These are phyloP conservation scores for Pao palembangensis DNA, from an alignment of 2,113 vertebrate species.

Conservation along the genomic window DNA sequence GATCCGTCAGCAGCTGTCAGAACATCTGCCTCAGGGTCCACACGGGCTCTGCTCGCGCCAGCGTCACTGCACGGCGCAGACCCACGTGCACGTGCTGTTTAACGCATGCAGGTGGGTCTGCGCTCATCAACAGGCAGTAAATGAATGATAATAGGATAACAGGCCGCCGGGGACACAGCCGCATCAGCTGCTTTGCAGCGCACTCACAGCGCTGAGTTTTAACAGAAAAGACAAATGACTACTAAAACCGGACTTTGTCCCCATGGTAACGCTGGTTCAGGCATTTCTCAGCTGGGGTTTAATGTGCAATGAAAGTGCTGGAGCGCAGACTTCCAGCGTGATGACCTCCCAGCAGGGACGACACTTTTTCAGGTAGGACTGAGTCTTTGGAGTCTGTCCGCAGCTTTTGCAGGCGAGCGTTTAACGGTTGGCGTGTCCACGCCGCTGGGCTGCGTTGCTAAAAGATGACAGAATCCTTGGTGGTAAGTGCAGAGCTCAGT, in stretches of 20 bases:
- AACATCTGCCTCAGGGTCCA: no score
- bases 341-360: neutral
- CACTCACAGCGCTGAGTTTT: neutral
- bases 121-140: no score
- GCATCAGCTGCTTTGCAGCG: neutral
- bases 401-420: constrained; percentile 8
- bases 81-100: no score
- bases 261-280: constrained; percentile 14
- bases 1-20: no score
- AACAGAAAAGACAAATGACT: constrained; percentile 1
- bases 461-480: constrained; percentile 3
- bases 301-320: constrained; percentile 27
- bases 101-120: no score
- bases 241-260: constrained; percentile 39
- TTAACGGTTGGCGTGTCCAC: no score
- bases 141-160: no score
- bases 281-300: constrained; percentile 32
- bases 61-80: no score
- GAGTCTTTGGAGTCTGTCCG: neutral
- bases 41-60: no score
- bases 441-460: no score
- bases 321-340: neutral
- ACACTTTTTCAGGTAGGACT: neutral
- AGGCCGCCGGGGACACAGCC: no score
- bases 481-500: neutral